Conservation (phyloP, 2,888 invertebrate species). For the Leuctra nigra region DNA sequence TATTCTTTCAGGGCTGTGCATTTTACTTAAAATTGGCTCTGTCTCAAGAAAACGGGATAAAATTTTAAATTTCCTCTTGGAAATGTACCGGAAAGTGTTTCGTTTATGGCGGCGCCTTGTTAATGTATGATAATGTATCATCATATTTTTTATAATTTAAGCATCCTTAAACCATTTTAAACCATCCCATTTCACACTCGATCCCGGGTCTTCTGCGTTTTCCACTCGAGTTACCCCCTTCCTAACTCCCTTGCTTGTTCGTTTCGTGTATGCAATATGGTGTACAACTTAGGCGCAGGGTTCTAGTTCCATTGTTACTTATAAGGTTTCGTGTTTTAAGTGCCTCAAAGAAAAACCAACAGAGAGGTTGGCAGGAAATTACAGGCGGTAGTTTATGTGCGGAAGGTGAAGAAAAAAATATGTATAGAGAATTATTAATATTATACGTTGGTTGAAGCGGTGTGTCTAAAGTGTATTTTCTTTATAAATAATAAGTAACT, state of each 20-base stretch:
- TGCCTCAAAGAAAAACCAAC: slow-evolving; percentile 11
- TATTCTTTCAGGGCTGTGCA: too few relatives aligned
- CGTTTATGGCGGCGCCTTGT: neutral
- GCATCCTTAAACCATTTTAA: slow-evolving; percentile 14
- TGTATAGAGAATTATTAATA: slow-evolving; percentile 4
- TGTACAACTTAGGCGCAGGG: neutral
- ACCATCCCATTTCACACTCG: slow-evolving; percentile 13
- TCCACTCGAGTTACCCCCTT: neutral
- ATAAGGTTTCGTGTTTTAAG: neutral
- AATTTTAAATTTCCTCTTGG: neutral
- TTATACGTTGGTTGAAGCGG: neutral
- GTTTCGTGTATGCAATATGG: neutral
- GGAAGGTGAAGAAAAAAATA: slow-evolving; percentile 6
- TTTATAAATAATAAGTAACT: slow-evolving; percentile 11
- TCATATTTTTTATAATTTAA: slow-evolving; percentile 17
- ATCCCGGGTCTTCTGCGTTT: neutral
- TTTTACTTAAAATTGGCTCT: too few relatives aligned
- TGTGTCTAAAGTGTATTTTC: neutral
- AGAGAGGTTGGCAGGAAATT: slow-evolving; percentile 9
- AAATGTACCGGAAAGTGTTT: slow-evolving; percentile 3
- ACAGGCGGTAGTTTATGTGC: slow-evolving; percentile 9
- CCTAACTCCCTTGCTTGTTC: neutral
- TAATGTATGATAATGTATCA: slow-evolving; percentile 16
- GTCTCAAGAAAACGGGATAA: neutral
- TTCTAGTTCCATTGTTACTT: slow-evolving; percentile 5